These are phyloP conservation scores for Chrysopa pallens DNA, from an alignment of 1,140 invertebrate genomes.

Conservation along the genomic window DNA sequence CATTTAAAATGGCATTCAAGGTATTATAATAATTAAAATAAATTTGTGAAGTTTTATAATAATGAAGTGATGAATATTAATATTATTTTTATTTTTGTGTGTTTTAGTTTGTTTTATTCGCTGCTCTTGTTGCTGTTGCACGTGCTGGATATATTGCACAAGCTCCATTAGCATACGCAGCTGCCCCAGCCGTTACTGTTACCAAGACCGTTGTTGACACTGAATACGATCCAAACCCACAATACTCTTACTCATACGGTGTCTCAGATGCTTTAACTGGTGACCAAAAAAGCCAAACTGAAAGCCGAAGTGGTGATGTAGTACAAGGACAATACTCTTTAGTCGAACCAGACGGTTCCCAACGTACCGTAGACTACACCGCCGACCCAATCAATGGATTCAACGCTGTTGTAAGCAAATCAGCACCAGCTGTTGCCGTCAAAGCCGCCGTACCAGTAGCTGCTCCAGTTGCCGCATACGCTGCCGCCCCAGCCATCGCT, in stretches of 20 bases:
- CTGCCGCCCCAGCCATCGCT: constrained; percentile 3
- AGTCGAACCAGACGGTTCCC: constrained; percentile 41
- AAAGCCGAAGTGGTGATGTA: constrained; percentile 35
- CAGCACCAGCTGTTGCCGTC: constrained; percentile 20
- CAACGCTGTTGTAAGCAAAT: constrained; percentile 24
- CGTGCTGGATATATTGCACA: constrained; percentile 20
- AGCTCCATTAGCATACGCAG: constrained; percentile 11
- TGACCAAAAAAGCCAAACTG: constrained; percentile 33
- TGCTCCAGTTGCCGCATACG: constrained; percentile 5
- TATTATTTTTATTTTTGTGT: constrained; percentile 2
- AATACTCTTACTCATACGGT: constrained; percentile 32
- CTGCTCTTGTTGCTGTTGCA: constrained; percentile 23
- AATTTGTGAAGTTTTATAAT: too few relatives aligned
- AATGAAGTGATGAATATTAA: too few relatives aligned
- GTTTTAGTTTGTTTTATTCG: constrained; percentile 25
- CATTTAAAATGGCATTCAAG: background rate
- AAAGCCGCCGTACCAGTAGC: constrained; percentile 12
- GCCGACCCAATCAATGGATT: constrained; percentile 33
- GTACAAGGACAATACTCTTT: constrained; percentile 44
- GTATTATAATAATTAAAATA: background rate
- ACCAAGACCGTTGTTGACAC: constrained; percentile 11
- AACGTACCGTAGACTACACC: constrained; percentile 44
- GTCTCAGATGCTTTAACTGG: constrained; percentile 34
- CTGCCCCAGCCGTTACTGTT: constrained; percentile 13
- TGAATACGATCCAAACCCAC: constrained; percentile 28